Evolutionary conservation across 2,888 invertebrate genomes (phyloP).

Genomic region (Copidosoma aretas): DNA sequence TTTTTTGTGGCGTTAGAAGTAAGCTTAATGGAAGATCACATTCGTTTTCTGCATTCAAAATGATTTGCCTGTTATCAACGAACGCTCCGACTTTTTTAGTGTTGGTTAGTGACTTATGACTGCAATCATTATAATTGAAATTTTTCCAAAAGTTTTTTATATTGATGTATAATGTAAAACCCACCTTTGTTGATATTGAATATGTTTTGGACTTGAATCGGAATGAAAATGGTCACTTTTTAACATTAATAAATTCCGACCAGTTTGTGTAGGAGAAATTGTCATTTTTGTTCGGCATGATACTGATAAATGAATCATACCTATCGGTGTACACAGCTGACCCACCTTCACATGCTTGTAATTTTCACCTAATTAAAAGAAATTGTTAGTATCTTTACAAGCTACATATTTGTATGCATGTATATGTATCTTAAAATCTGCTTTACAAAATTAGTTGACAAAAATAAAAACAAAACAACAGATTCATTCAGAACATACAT

Average conservation of each 20-base stretch:
- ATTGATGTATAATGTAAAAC: constrained; percentile 2
- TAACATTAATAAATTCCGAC: constrained; percentile 79
- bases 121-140: constrained; percentile 67
- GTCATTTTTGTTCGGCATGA: constrained; percentile 92
- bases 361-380: constrained; percentile 74
- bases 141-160: constrained; percentile 37
- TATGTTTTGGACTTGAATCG: constrained; percentile 75
- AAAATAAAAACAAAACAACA: too few species aligned
- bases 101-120: constrained; percentile 73
- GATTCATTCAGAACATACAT: too few species aligned
- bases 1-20: constrained; percentile 58
- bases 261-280: constrained; percentile 80
- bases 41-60: constrained; percentile 66
- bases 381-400: too few species aligned
- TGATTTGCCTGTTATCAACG: constrained; percentile 72
- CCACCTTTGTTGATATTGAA: constrained; percentile 69
- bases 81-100: constrained; percentile 81
- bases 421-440: too few species aligned
- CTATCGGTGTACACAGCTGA: constrained; percentile 84
- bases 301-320: constrained; percentile 81
- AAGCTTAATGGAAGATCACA: constrained; percentile 74
- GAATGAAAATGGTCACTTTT: constrained; percentile 89
- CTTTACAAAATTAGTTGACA: too few species aligned
- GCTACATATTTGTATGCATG: too few species aligned
- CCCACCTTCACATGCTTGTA: constrained; percentile 83